Evolutionary conservation across 2,797 vertebrate genomes (phyloP).

Genomic region (Echeneis naucrates): DNA sequence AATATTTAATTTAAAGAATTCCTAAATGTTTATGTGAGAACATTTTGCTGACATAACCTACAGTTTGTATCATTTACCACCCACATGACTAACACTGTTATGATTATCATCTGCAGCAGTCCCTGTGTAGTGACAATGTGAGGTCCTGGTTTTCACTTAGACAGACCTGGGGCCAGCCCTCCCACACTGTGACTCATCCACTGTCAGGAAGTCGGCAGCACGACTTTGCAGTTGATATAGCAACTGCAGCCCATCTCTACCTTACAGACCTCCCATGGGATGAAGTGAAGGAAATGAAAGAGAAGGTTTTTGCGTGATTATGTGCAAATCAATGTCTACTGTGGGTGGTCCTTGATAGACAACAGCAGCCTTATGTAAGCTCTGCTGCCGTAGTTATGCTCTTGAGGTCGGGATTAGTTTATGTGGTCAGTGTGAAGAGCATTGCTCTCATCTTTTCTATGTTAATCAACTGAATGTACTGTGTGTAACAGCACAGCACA

Average conservation of each 20-base stretch:
- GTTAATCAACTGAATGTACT: conserved; percentile 25
- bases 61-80: conserved; percentile 34
- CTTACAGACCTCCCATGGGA: conserved; percentile 76
- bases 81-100: conserved; percentile 8
- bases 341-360: conserved; percentile 65
- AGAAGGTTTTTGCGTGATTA: conserved; percentile 49
- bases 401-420: conserved; percentile 46
- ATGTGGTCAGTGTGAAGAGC: conserved; percentile 44
- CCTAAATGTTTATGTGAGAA: not conserved
- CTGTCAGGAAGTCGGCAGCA: conserved; percentile 63
- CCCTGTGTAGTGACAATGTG: conserved; percentile 53
- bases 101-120: conserved; percentile 28
- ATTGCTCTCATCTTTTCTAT: conserved; percentile 29
- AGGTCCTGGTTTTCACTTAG: conserved; percentile 60
- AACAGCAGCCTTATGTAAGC: conserved; percentile 61
- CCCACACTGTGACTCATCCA: conserved; percentile 80
- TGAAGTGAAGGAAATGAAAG: conserved; percentile 67
- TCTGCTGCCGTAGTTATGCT: conserved; percentile 32
- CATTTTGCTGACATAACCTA: not conserved
- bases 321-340: conserved; percentile 46
- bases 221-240: conserved; percentile 72
- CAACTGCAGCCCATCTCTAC: conserved; percentile 73
- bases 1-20: conserved; percentile 13
- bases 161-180: conserved; percentile 67
- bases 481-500: not conserved